phyloP scores from a whole-genome alignment of 2,888 invertebrate genomes.

The Macropis europaea region DNA sequence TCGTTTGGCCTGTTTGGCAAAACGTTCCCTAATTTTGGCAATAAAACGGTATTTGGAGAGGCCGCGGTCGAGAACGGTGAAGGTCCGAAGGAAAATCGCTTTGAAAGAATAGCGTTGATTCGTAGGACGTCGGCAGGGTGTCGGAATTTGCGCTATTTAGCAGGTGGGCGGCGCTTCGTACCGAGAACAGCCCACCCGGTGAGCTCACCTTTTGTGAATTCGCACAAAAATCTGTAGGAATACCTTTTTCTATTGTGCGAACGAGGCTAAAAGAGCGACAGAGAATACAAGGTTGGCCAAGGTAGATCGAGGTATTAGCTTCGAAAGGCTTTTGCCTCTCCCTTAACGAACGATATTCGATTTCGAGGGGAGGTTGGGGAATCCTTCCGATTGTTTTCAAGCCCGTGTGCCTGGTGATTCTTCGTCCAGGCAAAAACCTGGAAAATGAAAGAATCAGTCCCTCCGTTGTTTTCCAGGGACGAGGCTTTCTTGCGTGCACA shows the following conservation, averaged over 20 bases:
- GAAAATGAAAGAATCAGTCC: not conserved
- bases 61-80: not conserved
- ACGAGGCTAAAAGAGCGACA: not conserved
- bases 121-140: not conserved
- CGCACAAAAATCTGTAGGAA: conserved; percentile 25
- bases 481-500: no score
- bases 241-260: conserved; percentile 25
- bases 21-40: not conserved
- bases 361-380: not conserved
- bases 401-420: not conserved
- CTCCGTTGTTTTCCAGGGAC: not conserved
- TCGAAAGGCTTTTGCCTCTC: not conserved
- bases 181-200: conserved; percentile 7
- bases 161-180: conserved; percentile 37
- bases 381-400: not conserved
- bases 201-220: conserved; percentile 28
- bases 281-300: not conserved
- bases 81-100: conserved; percentile 8
- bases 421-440: no score
- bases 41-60: not conserved
- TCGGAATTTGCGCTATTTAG: conserved; percentile 37
- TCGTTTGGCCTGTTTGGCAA: not conserved
- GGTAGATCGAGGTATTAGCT: not conserved
- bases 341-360: not conserved
- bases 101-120: conserved; percentile 9